Base-by-base conservation (phyloP, 1,140 invertebrate genomes). In the Glomeris maerens region DNA sequence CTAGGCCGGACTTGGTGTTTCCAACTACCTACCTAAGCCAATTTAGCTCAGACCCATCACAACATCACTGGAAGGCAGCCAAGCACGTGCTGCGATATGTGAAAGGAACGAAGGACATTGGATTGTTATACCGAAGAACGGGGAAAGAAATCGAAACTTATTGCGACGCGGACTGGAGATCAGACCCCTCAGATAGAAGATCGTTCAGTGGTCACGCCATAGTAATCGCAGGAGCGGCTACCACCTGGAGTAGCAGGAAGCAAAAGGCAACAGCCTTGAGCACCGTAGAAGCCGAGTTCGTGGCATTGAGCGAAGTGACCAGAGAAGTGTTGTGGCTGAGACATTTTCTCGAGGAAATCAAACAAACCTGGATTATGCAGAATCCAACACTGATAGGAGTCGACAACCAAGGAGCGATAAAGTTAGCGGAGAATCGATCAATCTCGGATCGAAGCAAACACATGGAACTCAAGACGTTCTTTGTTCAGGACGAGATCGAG, bases 261-360 rank as follows among this genome's bases (percentile, higher is more conserved):
- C 52, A 57, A 25, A 36, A 48, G 10, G 41, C 2, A 10, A 29
- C 50, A n/a, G 22, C 47, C 38, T 25, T 56, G 1, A 56, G 48
- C 36, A 56, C 55, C 1, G 38, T 46, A 13, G 53, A 58, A 54
- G 52, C 55, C 0, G 57, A 59, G 26, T 52, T 38, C 22, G 40
- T 56, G 1, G 49, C 56, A 21, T 25, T 48, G 10, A 36, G 29
- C 1, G 49, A 39, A 47, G 36, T 28, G 14, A 31, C 26, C 7
- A 59, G 50, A 52, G 50, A 56, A 53, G 10, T 47, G 5, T 20
- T 59, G 2, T 59, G 56, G 57, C n/a, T 51, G n/a, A 3, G 42
- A 22, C 23, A 23, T 14, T 41, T 52, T 27, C 7, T 52, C 13
- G 13, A 36, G 23, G 28, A 47, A 17, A 38, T 42, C 21, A 7